Base-by-base conservation (phyloP, 2,113 vertebrate species). In the Toxotes jaculatrix region DNA sequence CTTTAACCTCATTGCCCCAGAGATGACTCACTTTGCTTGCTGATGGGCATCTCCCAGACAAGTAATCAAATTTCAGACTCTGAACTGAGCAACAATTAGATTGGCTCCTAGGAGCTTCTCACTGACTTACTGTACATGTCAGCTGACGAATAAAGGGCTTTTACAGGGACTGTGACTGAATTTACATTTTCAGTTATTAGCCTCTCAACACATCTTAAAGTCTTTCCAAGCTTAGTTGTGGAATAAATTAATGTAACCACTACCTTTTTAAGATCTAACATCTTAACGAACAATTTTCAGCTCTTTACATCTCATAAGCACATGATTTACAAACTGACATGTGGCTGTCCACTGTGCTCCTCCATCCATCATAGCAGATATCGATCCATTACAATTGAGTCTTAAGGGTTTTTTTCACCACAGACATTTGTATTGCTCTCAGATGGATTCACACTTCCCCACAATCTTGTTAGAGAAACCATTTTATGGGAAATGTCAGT, bases 391-490 rank as follows among this genome's bases (percentile, higher is more conserved):
- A 86, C 12, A 85, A n/a, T 51, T 71, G 4, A 72, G 34, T 45
- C 74, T 73, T 51, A 10, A 59, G 72, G 74, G 38, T 55, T 47
- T 32, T 89, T 74, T 69, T 73, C 75, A 81, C 80, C 77, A 67
- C 86, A 85, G 74, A 89, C 61, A 51, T 78, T 82, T 83, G 83
- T 87, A 40, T 88, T 88, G 84, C 91, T 92, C 57, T 73, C 53
- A 87, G 86, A 93, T 87, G 87, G 88, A 85, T 80, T 92, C 87
- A 84, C 82, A 77, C 88, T 90, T 89, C 63, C 79, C 82, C 80
- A 77, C 84, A 95, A 95, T 94, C 94, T 93, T 79, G 72, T 95
- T 95, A 95, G 66, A 51, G 87, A 81, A 93, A 86, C 76, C 91
- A 64, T 92, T 92, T 94, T 81, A 86, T 89, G 88, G 92, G 84